Evolutionary conservation across 2,113 vertebrate species (phyloP), one percentile per base, ranked within the genome.

Genomic region (Platycercus adscitus): DNA sequence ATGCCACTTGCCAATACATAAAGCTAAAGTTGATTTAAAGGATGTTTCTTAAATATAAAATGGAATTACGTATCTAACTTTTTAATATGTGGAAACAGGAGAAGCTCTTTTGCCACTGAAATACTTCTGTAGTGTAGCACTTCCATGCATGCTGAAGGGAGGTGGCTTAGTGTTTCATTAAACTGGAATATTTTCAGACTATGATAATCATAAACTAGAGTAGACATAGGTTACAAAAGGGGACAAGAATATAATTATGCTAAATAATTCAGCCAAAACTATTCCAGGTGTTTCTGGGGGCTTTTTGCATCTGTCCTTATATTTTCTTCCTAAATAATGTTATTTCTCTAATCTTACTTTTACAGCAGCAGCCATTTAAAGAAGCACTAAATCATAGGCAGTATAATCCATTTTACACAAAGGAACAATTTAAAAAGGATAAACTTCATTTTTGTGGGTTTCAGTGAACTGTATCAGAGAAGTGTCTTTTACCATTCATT

Each of bases 371-470:
- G 60, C 65, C 85, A 71, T 81, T 97, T 90, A 68, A 71, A 94
- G 70, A 39, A 86, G 63, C 72, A 60, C 53, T 91, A 86, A 79
- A 84, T 90, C 92, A 73, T 66, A 77, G 64, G 76, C 18, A 0
- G 11, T 39, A 50, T 82, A 94, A 95, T 95, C 81, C 58, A 73
- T 87, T 68, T 85, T 78, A 80, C 73, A 94, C 86, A 96, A 94
- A 96, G 65, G 85, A 91, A 61, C 88, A 81, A 78, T 89, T 94
- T 75, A 9, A 63, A 88, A 93, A 87, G 94, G 73, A 85, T 68
- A 70, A 95, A 93, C 76, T 68, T 90, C 50, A 37, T 83, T 93
- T 91, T 78, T 77, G 56, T 84, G 72, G 46, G 26, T 92, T 93
- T 89, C 81, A 46, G 64, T 89, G 93, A 91, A 35, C 61, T 64